Conservation (phyloP, 2,888 invertebrate genomes). For the Lymantria dispar region DNA sequence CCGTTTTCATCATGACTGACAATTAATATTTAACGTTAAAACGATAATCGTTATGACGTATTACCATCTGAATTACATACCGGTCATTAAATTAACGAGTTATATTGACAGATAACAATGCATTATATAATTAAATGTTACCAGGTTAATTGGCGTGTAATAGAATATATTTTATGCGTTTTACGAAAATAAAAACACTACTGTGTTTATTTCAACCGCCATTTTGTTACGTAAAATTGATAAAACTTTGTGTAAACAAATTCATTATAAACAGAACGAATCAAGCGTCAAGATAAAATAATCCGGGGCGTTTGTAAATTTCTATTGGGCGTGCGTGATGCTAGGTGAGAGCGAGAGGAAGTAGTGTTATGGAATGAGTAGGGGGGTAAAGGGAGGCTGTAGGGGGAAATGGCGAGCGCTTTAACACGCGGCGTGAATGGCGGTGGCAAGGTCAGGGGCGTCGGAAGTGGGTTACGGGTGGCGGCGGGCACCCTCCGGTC, state of each 20-base stretch:
- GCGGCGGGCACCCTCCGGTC: slow-evolving; percentile 76
- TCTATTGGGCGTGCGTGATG: slow-evolving; percentile 31
- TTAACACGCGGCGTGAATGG: slow-evolving; percentile 76
- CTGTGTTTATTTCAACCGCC: slow-evolving; percentile 15
- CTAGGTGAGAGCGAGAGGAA: slow-evolving; percentile 18
- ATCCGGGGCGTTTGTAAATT: slow-evolving; percentile 56
- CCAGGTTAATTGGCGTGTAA: not conserved
- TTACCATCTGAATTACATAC: not conserved
- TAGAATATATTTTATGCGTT: not conserved
- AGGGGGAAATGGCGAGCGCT: slow-evolving; percentile 39
- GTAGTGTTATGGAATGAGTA: slow-evolving; percentile 5
- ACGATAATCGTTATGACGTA: not conserved
- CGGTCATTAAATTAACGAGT: not conserved
- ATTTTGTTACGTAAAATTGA: slow-evolving; percentile 12
- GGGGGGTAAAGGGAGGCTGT: slow-evolving; percentile 12
- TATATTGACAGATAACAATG: not conserved
- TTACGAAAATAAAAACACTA: slow-evolving; percentile 6
- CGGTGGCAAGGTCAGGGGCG: slow-evolving; percentile 80
- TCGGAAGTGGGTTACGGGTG: slow-evolving; percentile 81
- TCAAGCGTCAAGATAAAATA: slow-evolving; percentile 52
- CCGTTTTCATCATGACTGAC: not conserved
- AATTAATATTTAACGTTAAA: slow-evolving; percentile 1
- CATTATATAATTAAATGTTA: not conserved
- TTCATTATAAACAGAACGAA: slow-evolving; percentile 38
- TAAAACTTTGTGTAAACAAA: slow-evolving; percentile 30